These are phyloP conservation scores for Acleris laterana DNA, from an alignment of 2,888 invertebrate species.

Conservation along the genomic window DNA sequence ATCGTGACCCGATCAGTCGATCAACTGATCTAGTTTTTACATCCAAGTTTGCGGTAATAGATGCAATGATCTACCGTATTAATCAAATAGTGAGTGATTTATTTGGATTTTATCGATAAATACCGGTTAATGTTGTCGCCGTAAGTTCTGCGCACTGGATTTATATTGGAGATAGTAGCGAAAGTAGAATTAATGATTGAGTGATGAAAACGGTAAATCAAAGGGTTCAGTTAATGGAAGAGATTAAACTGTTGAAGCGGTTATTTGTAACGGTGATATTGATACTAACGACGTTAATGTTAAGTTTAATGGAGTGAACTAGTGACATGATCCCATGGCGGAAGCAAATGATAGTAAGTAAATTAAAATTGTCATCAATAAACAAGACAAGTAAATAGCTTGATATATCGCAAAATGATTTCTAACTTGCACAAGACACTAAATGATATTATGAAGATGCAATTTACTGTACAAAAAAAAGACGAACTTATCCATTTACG, in stretches of 20 bases:
- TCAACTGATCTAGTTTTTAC: conserved; percentile 46
- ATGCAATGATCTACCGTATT: conserved; percentile 45
- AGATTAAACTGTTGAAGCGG: conserved; percentile 22
- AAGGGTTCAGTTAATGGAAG: conserved; percentile 32
- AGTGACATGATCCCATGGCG: not conserved
- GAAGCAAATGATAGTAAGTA: not conserved
- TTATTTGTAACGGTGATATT: conserved; percentile 29
- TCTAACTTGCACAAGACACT: too few species aligned
- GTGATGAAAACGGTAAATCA: conserved; percentile 35
- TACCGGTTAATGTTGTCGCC: conserved; percentile 40
- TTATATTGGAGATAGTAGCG: conserved; percentile 39
- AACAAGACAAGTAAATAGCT: too few species aligned
- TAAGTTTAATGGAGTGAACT: not conserved
- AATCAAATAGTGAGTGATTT: conserved; percentile 49
- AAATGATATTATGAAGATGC: too few species aligned
- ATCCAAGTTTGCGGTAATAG: conserved; percentile 43
- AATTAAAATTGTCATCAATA: not conserved
- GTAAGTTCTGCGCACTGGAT: conserved; percentile 39
- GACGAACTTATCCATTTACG: too few species aligned
- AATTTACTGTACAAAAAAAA: too few species aligned
- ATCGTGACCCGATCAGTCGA: conserved; percentile 36
- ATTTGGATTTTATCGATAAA: conserved; percentile 46
- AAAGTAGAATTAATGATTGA: conserved; percentile 36
- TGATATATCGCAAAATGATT: too few species aligned
- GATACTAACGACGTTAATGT: conserved; percentile 10